Evolutionary conservation across 2,113 vertebrate genomes (phyloP).

Genomic region (Callaeas wilsoni): DNA sequence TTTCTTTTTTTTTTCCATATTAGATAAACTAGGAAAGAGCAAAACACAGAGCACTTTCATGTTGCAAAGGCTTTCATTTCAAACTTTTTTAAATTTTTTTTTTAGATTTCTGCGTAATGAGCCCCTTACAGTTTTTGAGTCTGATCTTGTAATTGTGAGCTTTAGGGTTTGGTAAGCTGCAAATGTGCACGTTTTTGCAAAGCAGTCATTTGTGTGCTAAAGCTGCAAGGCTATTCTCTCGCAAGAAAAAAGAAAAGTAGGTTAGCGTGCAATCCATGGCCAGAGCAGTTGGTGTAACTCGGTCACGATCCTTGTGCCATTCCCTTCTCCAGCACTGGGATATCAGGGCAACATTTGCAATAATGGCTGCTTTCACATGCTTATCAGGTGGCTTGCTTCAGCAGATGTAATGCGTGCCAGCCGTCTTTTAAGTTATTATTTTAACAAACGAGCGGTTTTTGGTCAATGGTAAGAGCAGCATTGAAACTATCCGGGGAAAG

Average conservation of each 20-base stretch:
- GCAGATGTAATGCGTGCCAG: not conserved
- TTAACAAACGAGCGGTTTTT: not conserved
- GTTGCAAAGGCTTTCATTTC: not conserved
- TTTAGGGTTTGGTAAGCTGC: slow-evolving; percentile 26
- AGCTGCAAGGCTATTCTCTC: not conserved
- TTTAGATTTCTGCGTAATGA: not conserved
- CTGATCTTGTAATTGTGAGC: not conserved
- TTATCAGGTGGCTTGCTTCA: not conserved
- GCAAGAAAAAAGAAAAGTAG: not conserved
- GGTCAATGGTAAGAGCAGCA: not conserved
- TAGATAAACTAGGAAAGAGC: not conserved
- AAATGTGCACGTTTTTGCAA: not conserved
- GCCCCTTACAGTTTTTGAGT: not conserved
- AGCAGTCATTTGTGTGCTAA: not conserved
- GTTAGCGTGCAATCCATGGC: not conserved
- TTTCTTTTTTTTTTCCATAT: not conserved
- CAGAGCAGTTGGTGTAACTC: not conserved
- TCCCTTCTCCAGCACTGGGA: not conserved
- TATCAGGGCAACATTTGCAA: not conserved
- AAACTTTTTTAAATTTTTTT: not conserved
- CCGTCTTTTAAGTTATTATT: not conserved
- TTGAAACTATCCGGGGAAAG: not conserved
- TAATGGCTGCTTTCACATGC: not conserved
- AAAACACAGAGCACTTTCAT: not conserved
- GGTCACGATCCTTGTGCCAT: not conserved